These are phyloP conservation scores for Agriopis aurantiaria DNA, from an alignment of 2,888 invertebrate species.

Conservation along the genomic window DNA sequence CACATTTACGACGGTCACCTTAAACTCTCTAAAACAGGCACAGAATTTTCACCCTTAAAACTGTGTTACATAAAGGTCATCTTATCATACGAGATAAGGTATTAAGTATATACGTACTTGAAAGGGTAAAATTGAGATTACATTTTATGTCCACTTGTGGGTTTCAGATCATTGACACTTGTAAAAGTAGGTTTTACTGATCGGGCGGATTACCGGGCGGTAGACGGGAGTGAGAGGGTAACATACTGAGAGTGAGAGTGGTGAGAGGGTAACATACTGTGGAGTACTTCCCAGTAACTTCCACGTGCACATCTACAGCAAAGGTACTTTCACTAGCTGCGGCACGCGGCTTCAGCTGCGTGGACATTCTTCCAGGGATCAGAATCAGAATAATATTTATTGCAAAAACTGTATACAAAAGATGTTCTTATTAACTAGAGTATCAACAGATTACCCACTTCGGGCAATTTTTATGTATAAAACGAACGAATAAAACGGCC, in stretches of 20 bases:
- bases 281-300: too few relatives aligned
- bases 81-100: background rate
- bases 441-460: too few relatives aligned
- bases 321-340: too few relatives aligned
- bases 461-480: too few relatives aligned
- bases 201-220: slow-evolving; percentile 3
- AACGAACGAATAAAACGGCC: too few relatives aligned
- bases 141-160: slow-evolving; percentile 25
- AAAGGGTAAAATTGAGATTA: slow-evolving; percentile 28
- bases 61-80: background rate
- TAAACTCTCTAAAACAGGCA: slow-evolving; percentile 3
- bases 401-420: too few relatives aligned
- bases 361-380: too few relatives aligned
- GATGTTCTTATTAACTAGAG: too few relatives aligned
- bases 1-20: slow-evolving; percentile 37
- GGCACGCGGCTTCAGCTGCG: too few relatives aligned
- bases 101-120: slow-evolving; percentile 22
- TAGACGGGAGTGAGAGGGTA: background rate
- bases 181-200: slow-evolving; percentile 24
- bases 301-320: too few relatives aligned
- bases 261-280: background rate
- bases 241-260: background rate
- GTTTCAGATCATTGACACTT: slow-evolving; percentile 30
- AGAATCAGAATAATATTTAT: too few relatives aligned
- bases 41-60: slow-evolving; percentile 25